These are phyloP conservation scores for Mythimna ferrago DNA, from an alignment of 2,888 invertebrate species.

Conservation along the genomic window DNA sequence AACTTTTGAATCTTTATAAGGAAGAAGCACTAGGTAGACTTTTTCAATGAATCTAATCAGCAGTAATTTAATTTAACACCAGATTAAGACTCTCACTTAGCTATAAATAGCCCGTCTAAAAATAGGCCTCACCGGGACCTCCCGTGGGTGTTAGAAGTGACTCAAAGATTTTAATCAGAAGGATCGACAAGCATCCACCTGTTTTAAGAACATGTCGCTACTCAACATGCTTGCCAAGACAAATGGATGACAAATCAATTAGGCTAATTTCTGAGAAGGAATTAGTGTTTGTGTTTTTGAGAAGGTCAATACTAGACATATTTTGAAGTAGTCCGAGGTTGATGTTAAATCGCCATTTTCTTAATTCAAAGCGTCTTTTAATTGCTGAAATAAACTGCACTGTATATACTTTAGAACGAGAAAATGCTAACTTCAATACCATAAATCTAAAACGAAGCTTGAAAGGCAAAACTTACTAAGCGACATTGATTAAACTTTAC, in stretches of 20 bases:
- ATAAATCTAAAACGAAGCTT: no score
- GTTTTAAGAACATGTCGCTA: conserved; percentile 36
- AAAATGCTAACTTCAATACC: no score
- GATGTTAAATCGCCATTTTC: background rate
- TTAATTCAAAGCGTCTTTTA: no score
- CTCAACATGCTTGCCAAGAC: conserved; percentile 41
- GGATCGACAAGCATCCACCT: conserved; percentile 49
- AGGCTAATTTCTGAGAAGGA: conserved; percentile 38
- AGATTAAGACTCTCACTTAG: conserved; percentile 19
- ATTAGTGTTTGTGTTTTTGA: conserved; percentile 6
- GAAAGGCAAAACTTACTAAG: no score
- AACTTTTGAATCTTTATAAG: background rate
- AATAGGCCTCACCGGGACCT: conserved; percentile 46
- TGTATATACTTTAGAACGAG: no score
- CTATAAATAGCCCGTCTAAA: conserved; percentile 34
- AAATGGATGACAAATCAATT: conserved; percentile 43
- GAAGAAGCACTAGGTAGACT: background rate
- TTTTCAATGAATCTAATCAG: conserved; percentile 10
- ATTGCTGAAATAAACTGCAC: no score
- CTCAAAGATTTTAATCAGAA: conserved; percentile 46
- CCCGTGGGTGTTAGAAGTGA: conserved; percentile 46
- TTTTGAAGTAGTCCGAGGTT: background rate
- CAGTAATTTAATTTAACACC: background rate
- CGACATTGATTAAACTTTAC: no score
- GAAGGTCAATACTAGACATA: conserved; percentile 1